Conservation (phyloP, 2,888 invertebrate genomes). For the Isoperla grammatica region DNA sequence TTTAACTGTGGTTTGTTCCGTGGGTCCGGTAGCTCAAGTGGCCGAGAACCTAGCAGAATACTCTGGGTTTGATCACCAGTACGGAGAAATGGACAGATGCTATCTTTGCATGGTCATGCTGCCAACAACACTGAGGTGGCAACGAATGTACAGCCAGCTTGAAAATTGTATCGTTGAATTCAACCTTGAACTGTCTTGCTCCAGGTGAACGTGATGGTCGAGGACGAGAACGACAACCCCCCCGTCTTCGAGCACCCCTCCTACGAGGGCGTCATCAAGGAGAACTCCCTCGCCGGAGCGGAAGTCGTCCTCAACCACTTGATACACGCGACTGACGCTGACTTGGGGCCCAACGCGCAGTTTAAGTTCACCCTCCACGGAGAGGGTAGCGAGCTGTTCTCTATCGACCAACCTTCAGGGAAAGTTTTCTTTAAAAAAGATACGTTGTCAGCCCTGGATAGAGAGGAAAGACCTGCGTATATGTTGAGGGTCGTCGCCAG, state of each 20-base stretch:
- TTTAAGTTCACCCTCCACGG: constrained; percentile 67
- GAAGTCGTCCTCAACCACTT: constrained; percentile 63
- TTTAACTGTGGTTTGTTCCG: too few relatives aligned
- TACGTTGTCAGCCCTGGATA: constrained; percentile 48
- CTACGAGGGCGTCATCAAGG: constrained; percentile 72
- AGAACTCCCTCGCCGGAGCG: constrained; percentile 66
- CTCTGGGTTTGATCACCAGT: too few relatives aligned
- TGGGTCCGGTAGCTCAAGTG: too few relatives aligned
- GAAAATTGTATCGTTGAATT: too few relatives aligned
- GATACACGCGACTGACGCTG: constrained; percentile 66
- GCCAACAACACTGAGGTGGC: too few relatives aligned
- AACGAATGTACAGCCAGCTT: too few relatives aligned
- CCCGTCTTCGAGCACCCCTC: constrained; percentile 65
- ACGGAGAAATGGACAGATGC: too few relatives aligned
- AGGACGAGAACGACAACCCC: constrained; percentile 83
- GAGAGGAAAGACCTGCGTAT: constrained; percentile 66
- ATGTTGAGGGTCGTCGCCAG: constrained; percentile 65
- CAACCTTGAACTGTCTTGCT: too few relatives aligned
- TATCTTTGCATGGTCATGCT: too few relatives aligned
- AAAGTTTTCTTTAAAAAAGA: constrained; percentile 52
- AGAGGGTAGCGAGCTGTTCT: constrained; percentile 68
- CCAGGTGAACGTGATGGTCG: constrained; percentile 64
- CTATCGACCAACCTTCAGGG: constrained; percentile 60
- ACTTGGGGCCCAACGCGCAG: constrained; percentile 60
- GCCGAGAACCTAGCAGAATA: too few relatives aligned